Percentiles rank a stretch among this genome's conserved stretches.
These are phyloP conservation scores for Cynaeus angustus DNA, from an alignment of 2,888 invertebrate species.

Conservation along the genomic window DNA sequence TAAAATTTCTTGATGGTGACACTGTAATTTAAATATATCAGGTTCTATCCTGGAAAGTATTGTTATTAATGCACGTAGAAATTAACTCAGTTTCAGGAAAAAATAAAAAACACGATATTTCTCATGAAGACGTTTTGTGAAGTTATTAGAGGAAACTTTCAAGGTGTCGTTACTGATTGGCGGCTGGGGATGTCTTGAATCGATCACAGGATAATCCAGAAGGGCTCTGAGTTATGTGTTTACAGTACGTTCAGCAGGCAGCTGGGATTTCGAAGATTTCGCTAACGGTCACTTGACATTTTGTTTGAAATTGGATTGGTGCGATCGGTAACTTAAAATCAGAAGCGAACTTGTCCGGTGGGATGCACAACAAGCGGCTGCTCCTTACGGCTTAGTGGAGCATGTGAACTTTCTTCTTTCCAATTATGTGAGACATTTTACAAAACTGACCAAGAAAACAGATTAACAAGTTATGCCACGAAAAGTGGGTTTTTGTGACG, in stretches of 20 bases:
- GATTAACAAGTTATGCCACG: too few relatives aligned
- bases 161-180: conserved; percentile 60
- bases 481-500: too few relatives aligned
- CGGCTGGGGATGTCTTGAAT: conserved; percentile 63
- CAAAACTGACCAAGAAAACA: too few relatives aligned
- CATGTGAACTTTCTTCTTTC: background rate
- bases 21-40: conserved; percentile 69
- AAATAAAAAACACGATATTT: conserved; percentile 23
- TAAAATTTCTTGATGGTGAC: conserved; percentile 70
- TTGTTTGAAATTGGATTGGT: conserved; percentile 69
- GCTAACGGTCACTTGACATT: conserved; percentile 70
- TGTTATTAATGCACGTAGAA: conserved; percentile 46
- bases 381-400: background rate
- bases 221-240: conserved; percentile 68
- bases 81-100: conserved; percentile 42
- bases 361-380: conserved; percentile 13
- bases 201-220: conserved; percentile 68
- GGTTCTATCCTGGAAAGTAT: conserved; percentile 60
- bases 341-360: conserved; percentile 30
- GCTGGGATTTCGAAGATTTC: conserved; percentile 69
- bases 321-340: conserved; percentile 57
- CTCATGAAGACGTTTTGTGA: conserved; percentile 13
- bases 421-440: too few relatives aligned
- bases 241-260: conserved; percentile 66
- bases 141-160: conserved; percentile 54